Percentiles rank a stretch among this genome's conserved stretches.
phyloP scores from a whole-genome alignment of 2,797 vertebrate species.

The Rousettus madagascariensis region DNA sequence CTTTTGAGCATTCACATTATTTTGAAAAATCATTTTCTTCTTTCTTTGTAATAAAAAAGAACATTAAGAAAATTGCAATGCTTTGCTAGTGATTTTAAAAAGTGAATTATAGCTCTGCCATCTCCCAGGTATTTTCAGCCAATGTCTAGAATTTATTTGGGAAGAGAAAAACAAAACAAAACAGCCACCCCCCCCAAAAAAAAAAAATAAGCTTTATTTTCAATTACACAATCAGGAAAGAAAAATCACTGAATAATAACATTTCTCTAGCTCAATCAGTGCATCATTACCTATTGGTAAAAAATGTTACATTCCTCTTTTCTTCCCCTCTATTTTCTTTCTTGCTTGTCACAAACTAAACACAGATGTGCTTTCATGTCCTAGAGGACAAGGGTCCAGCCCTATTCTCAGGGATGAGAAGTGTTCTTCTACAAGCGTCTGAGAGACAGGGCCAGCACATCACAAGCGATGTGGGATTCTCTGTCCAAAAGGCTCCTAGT shows the following conservation, averaged over 20 bases:
- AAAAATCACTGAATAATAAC: slow-evolving; percentile 58
- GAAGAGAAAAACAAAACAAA: not conserved
- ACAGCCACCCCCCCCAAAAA: too few relatives aligned
- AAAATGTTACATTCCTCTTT: not conserved
- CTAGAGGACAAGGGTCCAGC: not conserved
- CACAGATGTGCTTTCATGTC: not conserved
- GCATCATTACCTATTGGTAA: slow-evolving; percentile 37
- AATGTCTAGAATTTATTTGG: slow-evolving; percentile 60
- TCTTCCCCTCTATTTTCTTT: not conserved
- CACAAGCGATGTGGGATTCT: not conserved
- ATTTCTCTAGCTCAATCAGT: slow-evolving; percentile 50
- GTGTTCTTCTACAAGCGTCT: slow-evolving; percentile 5
- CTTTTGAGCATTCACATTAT: slow-evolving; percentile 37
- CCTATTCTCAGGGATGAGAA: not conserved
- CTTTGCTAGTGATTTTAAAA: slow-evolving; percentile 54
- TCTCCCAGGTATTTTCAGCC: slow-evolving; percentile 31
- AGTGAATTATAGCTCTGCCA: slow-evolving; percentile 57
- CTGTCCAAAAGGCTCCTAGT: not conserved
- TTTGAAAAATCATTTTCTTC: slow-evolving; percentile 49
- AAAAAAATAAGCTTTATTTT: slow-evolving; percentile 47
- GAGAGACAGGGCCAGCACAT: not conserved
- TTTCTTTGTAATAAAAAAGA: slow-evolving; percentile 51
- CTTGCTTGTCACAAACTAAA: not conserved
- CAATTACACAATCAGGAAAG: slow-evolving; percentile 52
- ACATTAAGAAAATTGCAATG: slow-evolving; percentile 58